Percentiles rank a stretch among this genome's conserved stretches.
Conservation (phyloP, 2,888 invertebrate species). For the Druceiella hillmani region DNA sequence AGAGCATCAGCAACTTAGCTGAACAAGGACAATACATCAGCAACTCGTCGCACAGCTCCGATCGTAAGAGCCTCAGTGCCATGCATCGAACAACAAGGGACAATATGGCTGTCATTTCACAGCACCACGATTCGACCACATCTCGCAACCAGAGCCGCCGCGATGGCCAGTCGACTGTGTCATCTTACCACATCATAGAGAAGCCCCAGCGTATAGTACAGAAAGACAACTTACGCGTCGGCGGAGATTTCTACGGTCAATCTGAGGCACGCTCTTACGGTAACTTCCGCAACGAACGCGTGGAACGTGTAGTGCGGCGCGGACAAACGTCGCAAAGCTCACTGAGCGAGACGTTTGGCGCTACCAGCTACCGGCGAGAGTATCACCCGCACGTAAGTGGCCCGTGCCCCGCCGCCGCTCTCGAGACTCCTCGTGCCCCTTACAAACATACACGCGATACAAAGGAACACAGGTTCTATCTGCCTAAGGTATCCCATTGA, state of each 20-base stretch:
- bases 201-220: constrained; percentile 57
- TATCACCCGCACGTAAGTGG: constrained; percentile 63
- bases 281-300: constrained; percentile 53
- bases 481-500: constrained; percentile 55
- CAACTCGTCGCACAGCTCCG: constrained; percentile 60
- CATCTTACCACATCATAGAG: constrained; percentile 44
- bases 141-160: constrained; percentile 37
- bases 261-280: constrained; percentile 68
- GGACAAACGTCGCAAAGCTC: constrained; percentile 72
- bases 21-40: constrained; percentile 66
- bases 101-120: constrained; percentile 42
- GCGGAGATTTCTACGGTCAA: constrained; percentile 68
- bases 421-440: constrained; percentile 68
- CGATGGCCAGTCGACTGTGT: constrained; percentile 49
- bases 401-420: constrained; percentile 74
- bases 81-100: constrained; percentile 67
- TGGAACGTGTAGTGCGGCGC: constrained; percentile 55
- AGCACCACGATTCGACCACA: constrained; percentile 45
- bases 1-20: constrained; percentile 73
- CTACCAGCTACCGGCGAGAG: constrained; percentile 71
- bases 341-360: constrained; percentile 59
- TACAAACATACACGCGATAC: constrained; percentile 83
- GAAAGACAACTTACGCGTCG: constrained; percentile 65
- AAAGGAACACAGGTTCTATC: constrained; percentile 78
- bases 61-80: constrained; percentile 73